Base-by-base conservation (phyloP, 2,797 vertebrate species). In the Petrocephalus schoutedeni region DNA sequence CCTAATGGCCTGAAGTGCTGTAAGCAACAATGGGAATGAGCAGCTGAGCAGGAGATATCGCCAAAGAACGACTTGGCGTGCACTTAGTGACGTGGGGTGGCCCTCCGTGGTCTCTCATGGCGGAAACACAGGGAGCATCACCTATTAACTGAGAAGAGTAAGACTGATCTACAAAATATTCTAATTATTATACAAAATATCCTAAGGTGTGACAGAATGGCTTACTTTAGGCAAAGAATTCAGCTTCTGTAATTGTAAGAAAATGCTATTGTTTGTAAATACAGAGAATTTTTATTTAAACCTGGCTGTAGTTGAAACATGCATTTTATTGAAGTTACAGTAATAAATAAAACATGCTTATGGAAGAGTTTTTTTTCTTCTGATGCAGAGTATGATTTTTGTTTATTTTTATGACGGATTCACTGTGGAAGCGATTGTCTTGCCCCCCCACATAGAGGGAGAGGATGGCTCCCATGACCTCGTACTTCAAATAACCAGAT, bases 291-390 rank as follows among this genome's bases (percentile, higher is more conserved):
- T 56, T 14, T 53, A 84, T 56, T 14, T 14, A 8, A 56, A 32
- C 49, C 10, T 84, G 9, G 49, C 21, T n/a, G 10, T 77, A 45
- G 36, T 45, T 77, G 12, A 77, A 77, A 45, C 41, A 49, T 16
- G 19, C 2, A 28, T 45, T 45, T 45, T 45, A 45, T 45, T 45
- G 41, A 45, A 45, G 41, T 45, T 45, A 45, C 41, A 56, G 54
- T 56, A 56, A 80, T 80, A 80, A 80, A 80, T 80, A n/a, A 80
- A 80, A 49, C 74, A 80, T 2, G 74, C 41, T 80, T 77, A 49
- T 41, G 19, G 71, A 16, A 77, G 41, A 77, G 19, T 12, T 41
- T 80, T 41, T 71, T 77, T 77, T 49, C 71, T 80, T 80, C 19
- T 45, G 74, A 12, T 21, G 74, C 16, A 21, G 19, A 45, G 41